Evolutionary conservation across 2,113 vertebrate genomes (phyloP), one percentile per base, ranked within the genome.

Genomic region (Typhlomys cinereus): DNA sequence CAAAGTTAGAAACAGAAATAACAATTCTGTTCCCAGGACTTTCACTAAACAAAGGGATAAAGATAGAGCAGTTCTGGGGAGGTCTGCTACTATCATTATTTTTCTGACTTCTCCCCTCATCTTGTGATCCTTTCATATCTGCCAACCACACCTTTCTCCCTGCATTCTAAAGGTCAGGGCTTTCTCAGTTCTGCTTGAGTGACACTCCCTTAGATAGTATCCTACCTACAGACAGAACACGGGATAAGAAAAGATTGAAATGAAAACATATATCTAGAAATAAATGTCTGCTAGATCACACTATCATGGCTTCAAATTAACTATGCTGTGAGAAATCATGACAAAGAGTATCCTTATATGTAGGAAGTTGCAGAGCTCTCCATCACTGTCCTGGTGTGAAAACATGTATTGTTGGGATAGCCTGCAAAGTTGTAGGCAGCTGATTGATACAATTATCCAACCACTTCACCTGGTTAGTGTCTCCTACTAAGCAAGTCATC

Each of bases 1-100:
- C 44, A 86, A 93, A 75, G 54, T 12, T 93, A 20, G 36, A 80
- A 76, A 85, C 75, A 81, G 18, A 90, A 81, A 79, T 7, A 20
- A 82, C 27, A 81, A 69, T 7, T 48, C 39, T 48, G 4, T 46
- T 50, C 21, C 41, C 29, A 34, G 15, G 13, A 6, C 36, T 88
- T 95, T 85, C 79, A n/a, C 50, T 54, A 67, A 95, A 36, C 48
- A 76, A 48, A 59, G 0, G 2, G 27, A 0, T 78, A 11, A 88
- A 70, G n/a, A 86, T 2, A 8, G 34, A 25, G 5, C 69, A 48
- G 29, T 0, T 91, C 79, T 74, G 27, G 52, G 34, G 29, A 15
- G 12, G 7, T 90, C 23, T 39, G 9, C 1, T 7, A 12, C 62
- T 41, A n/a, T 86, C 34, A 31, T 20, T 71, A 61, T 48, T 85